phyloP scores from a whole-genome alignment of 2,888 invertebrate species.

The Phyllotreta cruciferae region DNA sequence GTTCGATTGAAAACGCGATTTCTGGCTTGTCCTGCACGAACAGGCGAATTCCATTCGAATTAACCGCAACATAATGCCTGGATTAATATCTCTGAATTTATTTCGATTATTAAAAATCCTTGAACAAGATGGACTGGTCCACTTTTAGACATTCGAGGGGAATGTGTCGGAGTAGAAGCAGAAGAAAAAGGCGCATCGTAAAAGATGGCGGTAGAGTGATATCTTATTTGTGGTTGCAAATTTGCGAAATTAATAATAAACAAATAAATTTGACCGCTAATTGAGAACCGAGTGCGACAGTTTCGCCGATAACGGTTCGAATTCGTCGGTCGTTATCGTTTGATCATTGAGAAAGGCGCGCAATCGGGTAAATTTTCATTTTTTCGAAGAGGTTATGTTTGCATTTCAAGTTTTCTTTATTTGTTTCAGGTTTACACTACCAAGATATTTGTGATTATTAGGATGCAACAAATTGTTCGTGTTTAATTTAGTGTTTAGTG shows the following conservation, averaged over 20 bases:
- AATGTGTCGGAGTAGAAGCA: constrained; percentile 48
- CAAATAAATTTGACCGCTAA: constrained; percentile 31
- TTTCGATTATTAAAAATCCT: constrained; percentile 32
- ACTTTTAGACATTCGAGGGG: constrained; percentile 51
- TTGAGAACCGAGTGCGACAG: constrained; percentile 10
- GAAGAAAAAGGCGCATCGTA: constrained; percentile 56
- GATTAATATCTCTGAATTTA: constrained; percentile 17
- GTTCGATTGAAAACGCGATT: constrained; percentile 9
- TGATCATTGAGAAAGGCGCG: constrained; percentile 27
- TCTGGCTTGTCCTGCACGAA: constrained; percentile 1
- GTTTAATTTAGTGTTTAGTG: constrained; percentile 36
- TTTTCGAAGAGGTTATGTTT: constrained; percentile 55
- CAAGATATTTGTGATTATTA: constrained; percentile 17
- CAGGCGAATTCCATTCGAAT: constrained; percentile 5
- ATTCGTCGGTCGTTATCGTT: constrained; percentile 16
- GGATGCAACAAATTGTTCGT: constrained; percentile 25
- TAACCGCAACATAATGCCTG: constrained; percentile 8
- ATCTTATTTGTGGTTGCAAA: constrained; percentile 57
- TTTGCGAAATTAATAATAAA: constrained; percentile 59
- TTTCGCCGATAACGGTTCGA: constrained; percentile 2
- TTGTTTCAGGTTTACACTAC: constrained; percentile 49
- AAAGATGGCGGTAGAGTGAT: constrained; percentile 60
- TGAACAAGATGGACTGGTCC: constrained; percentile 52
- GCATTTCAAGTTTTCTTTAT: constrained; percentile 49
- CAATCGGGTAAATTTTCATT: constrained; percentile 42